These are phyloP conservation scores for Danionella cerebrum DNA, from an alignment of 2,113 vertebrate species.

Conservation along the genomic window DNA sequence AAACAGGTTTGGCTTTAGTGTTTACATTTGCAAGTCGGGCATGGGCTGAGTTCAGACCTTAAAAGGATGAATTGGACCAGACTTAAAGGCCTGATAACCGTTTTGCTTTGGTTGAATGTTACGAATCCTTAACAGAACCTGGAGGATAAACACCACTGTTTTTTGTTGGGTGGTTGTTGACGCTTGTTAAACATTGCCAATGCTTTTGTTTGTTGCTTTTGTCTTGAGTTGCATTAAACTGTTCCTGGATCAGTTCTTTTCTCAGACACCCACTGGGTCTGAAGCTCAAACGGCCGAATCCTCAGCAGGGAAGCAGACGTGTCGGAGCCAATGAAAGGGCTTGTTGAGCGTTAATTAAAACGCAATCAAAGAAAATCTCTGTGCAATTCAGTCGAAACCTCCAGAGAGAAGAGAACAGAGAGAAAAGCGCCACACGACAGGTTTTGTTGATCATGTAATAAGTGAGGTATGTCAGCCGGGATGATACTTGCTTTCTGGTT, in stretches of 20 bases:
- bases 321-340: constrained; percentile 60
- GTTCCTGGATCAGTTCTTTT: constrained; percentile 29
- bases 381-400: constrained; percentile 58
- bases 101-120: neutral
- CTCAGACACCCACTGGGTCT: constrained; percentile 45
- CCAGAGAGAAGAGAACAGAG: neutral
- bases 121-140: no score
- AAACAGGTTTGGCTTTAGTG: no score
- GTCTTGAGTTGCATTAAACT: neutral
- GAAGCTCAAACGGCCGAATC: constrained; percentile 52
- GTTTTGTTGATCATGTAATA: no score
- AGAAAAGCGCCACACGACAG: constrained; percentile 32
- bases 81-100: no score
- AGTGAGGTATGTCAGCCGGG: no score
- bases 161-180: neutral
- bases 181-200: neutral
- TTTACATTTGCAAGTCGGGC: no score
- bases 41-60: no score
- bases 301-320: constrained; percentile 41
- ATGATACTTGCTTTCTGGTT: no score
- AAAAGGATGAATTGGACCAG: no score
- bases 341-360: constrained; percentile 66
- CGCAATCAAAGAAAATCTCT: constrained; percentile 57
- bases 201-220: neutral
- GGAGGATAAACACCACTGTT: neutral